These are phyloP conservation scores for Eupeodes latifasciatus DNA, from an alignment of 2,888 invertebrate genomes.

Conservation along the genomic window DNA sequence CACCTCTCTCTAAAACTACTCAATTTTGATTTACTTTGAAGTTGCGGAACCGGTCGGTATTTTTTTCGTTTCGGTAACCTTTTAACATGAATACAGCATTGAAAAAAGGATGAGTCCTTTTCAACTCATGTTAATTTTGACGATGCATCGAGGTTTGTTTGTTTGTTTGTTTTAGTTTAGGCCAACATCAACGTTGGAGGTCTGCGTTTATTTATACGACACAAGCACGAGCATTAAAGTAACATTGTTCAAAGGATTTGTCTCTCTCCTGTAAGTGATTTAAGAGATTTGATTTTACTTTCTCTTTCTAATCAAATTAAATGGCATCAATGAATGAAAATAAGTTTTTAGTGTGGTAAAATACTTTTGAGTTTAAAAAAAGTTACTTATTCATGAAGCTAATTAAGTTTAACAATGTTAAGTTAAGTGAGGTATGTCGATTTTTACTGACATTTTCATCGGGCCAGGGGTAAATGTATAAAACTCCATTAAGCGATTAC, in stretches of 20 bases:
- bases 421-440: not conserved
- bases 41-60: constrained; percentile 22
- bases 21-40: constrained; percentile 27
- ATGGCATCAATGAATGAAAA: not conserved
- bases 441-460: not conserved
- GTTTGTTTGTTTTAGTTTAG: constrained; percentile 45
- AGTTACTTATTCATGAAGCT: not conserved
- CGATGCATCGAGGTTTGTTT: constrained; percentile 53
- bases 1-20: constrained; percentile 57
- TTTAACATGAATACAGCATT: constrained; percentile 60
- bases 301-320: too few relatives aligned
- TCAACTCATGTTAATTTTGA: constrained; percentile 52
- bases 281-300: not conserved
- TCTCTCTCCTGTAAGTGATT: not conserved
- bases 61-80: constrained; percentile 61
- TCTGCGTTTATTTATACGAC: constrained; percentile 9
- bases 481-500: constrained; percentile 56
- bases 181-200: constrained; percentile 55
- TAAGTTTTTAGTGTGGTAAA: not conserved
- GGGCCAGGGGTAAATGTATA: not conserved
- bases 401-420: constrained; percentile 16
- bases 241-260: constrained; percentile 13
- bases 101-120: constrained; percentile 33
- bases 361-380: not conserved
- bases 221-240: constrained; percentile 8